These are phyloP conservation scores for Drosophila ustulata DNA, from an alignment of 2,888 invertebrate genomes.

Conservation along the genomic window DNA sequence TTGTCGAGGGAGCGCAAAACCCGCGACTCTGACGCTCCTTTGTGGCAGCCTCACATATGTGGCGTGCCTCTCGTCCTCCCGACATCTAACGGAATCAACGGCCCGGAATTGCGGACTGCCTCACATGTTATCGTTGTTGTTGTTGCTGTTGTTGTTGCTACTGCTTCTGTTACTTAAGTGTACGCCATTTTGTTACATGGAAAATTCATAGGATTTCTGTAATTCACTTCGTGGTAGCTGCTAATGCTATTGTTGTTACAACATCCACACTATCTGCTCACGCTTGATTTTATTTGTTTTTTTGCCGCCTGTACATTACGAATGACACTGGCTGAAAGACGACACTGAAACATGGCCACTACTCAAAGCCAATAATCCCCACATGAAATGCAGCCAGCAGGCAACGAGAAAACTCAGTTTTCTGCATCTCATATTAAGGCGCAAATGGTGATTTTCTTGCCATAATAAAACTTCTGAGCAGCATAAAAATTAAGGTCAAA, in stretches of 20 bases:
- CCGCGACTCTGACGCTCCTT: slow-evolving; percentile 56
- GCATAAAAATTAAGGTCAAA: not conserved
- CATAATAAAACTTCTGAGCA: slow-evolving; percentile 6
- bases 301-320: slow-evolving; percentile 8
- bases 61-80: slow-evolving; percentile 2
- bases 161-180: slow-evolving; percentile 39
- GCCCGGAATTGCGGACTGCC: slow-evolving; percentile 67
- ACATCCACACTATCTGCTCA: slow-evolving; percentile 1
- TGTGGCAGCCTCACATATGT: slow-evolving; percentile 37
- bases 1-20: slow-evolving; percentile 48
- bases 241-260: slow-evolving; percentile 39
- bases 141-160: slow-evolving; percentile 21
- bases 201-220: slow-evolving; percentile 61
- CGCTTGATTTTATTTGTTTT: slow-evolving; percentile 32
- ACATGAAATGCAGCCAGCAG: not conserved
- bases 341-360: not conserved
- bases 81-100: slow-evolving; percentile 57
- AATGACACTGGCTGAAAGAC: slow-evolving; percentile 28
- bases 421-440: not conserved
- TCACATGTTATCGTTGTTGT: slow-evolving; percentile 4
- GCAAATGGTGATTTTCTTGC: not conserved
- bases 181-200: slow-evolving; percentile 52
- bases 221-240: slow-evolving; percentile 57
- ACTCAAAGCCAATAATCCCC: not conserved
- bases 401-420: not conserved